Evolutionary conservation across 1,140 invertebrate genomes (phyloP).

Genomic region (Lepidostoma basale): DNA sequence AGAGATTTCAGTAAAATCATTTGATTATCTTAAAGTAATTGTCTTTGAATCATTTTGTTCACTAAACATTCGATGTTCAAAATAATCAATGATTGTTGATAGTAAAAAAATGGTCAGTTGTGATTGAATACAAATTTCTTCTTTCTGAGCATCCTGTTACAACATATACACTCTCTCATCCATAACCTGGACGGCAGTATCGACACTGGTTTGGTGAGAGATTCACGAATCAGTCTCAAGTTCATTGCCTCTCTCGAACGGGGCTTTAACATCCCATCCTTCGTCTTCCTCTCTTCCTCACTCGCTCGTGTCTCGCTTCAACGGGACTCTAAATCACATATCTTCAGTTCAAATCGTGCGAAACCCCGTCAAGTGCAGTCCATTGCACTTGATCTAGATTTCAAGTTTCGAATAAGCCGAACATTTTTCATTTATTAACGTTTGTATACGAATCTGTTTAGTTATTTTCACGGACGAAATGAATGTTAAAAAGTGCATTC

Average conservation of each 20-base stretch:
- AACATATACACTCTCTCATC: constrained; percentile 13
- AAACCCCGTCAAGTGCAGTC: neutral
- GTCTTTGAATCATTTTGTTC: too few species aligned
- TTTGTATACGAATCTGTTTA: neutral
- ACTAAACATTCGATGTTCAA: too few species aligned
- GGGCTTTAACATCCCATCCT: too few species aligned
- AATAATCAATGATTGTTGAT: too few species aligned
- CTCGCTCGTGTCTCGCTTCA: neutral
- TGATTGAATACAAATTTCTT: too few species aligned
- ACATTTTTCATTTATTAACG: neutral
- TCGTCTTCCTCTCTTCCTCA: neutral
- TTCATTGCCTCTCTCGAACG: constrained; percentile 38
- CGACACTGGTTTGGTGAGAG: constrained; percentile 1
- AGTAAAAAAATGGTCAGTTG: too few species aligned
- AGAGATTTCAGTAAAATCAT: too few species aligned
- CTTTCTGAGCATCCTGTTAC: constrained; percentile 7
- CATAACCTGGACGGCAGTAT: neutral
- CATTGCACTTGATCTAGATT: neutral
- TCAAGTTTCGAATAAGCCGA: neutral
- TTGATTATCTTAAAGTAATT: too few species aligned
- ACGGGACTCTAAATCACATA: constrained; percentile 4
- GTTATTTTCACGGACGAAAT: constrained; percentile 1
- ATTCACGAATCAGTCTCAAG: constrained; percentile 37
- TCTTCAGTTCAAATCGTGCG: neutral
- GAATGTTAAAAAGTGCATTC: too few species aligned